Conservation (phyloP, 2,113 vertebrate genomes). For the Micromys minutus region DNA sequence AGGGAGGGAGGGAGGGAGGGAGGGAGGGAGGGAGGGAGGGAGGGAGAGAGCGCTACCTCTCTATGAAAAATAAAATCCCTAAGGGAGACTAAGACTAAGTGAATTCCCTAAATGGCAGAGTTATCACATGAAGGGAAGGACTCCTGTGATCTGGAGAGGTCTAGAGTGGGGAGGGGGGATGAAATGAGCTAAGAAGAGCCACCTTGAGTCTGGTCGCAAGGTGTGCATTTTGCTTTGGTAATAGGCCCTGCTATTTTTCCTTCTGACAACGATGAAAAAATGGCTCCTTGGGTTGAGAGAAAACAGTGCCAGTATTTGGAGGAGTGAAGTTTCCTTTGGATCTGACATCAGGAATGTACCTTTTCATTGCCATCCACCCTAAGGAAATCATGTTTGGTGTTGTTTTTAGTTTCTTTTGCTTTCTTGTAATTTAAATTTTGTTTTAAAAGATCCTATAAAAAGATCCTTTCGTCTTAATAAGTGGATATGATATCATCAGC, state of each 20-base stretch:
- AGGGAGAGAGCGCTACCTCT: not conserved
- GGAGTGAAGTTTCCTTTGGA: not conserved
- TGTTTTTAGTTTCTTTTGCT: not conserved
- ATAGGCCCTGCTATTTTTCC: not conserved
- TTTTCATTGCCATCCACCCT: not conserved
- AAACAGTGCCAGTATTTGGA: not conserved
- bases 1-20: not conserved
- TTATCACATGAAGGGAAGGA: not conserved
- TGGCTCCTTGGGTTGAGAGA: not conserved
- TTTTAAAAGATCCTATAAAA: not conserved
- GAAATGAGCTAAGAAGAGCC: too few relatives aligned
- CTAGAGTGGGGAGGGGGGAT: not conserved
- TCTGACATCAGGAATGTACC: not conserved
- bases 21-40: not conserved
- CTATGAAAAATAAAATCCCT: not conserved
- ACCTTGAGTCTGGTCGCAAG: too few relatives aligned
- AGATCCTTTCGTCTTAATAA: not conserved
- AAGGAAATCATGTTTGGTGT: not conserved
- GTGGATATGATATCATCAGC: not conserved
- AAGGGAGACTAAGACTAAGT: not conserved
- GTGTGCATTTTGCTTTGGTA: not conserved
- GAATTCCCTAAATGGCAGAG: too few relatives aligned
- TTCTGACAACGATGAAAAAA: too few relatives aligned
- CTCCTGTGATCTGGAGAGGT: not conserved
- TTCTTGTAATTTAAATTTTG: slow-evolving; percentile 48